phyloP scores from a whole-genome alignment of 2,888 invertebrate genomes.

The Biston betularia region DNA sequence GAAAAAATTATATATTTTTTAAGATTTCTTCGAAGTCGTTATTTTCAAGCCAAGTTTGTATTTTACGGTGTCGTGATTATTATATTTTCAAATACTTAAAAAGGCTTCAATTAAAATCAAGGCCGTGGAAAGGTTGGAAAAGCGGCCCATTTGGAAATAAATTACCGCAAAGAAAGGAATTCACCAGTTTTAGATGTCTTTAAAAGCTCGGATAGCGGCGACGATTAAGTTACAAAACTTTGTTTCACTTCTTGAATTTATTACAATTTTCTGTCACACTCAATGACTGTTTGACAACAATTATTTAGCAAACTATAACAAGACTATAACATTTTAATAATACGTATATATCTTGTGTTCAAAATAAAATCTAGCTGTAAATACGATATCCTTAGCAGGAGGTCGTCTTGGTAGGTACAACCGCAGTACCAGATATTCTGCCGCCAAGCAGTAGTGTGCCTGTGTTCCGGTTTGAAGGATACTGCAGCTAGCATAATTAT shows the following conservation, averaged over 20 bases:
- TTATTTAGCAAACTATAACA: constrained; percentile 45
- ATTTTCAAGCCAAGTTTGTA: constrained; percentile 28
- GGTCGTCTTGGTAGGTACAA: too few species aligned
- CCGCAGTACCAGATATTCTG: too few species aligned
- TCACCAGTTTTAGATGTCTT: constrained; percentile 61
- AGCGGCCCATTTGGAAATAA: constrained; percentile 57
- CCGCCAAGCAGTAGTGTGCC: too few species aligned
- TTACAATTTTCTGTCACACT: constrained; percentile 52
- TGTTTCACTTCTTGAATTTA: constrained; percentile 59
- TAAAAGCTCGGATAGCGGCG: constrained; percentile 56
- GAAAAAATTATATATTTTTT: constrained; percentile 16
- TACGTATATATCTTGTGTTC: not conserved
- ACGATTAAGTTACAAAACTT: constrained; percentile 62
- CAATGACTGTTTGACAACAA: constrained; percentile 48
- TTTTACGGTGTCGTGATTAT: constrained; percentile 36
- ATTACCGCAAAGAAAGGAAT: constrained; percentile 61
- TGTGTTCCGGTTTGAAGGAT: too few species aligned
- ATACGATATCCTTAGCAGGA: too few species aligned
- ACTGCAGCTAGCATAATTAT: too few species aligned
- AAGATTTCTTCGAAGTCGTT: constrained; percentile 20
- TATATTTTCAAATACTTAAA: constrained; percentile 32
- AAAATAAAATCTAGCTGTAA: not conserved
- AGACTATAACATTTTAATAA: constrained; percentile 20
- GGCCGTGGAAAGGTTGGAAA: constrained; percentile 48
- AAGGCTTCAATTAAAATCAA: constrained; percentile 57